Base-by-base conservation (phyloP, 1,140 invertebrate species). In the Eupristina koningsbergeri region DNA sequence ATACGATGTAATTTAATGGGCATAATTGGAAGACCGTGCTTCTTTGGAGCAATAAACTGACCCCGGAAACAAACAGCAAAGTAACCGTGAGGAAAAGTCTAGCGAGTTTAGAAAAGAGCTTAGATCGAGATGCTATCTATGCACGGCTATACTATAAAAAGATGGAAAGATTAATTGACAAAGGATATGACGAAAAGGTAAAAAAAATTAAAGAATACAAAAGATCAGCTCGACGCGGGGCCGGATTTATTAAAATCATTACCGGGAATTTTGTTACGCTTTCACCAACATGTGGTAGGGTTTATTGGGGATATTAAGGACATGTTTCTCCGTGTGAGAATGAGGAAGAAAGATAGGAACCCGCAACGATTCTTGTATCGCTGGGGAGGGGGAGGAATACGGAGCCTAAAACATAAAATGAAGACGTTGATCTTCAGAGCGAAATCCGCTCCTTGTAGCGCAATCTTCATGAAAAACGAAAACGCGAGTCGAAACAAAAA, bases 351-450 rank as follows among this genome's bases (percentile, higher is more conserved):
- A 17, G 81, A 83, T 36, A 39, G 47, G 0, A 2, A 11, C 0
- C 73, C 81, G 6, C 81, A 83, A 53, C 22, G 41, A 0, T 83
- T 76, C n/a, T 29, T 83, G 26, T 83, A 36, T 5, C 39, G 81
- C 0, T 58, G 80, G 15, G 71, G n/a, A 8, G 9, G 73, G 39
- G 15, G 79, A 50, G 22, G 0, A 26, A 9, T 31, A 39, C 9
- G 31, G 61, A 71, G 71, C 17, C 79, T 80, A 19, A 80, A 78
- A 9, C 89, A 89, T 36, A 47, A 36, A 8, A 90, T 92, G 89
- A 87, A 84, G 0, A 88, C 86, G 0, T 86, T 90, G 78, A 89
- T 89, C 5, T 91, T 92, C 74, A 90, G 89, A 0, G 88, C 89
- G 0, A 76, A 79, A 13, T 89, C 87, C 22, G 89, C 89, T 1